Evolutionary conservation across 1,140 invertebrate species (phyloP).

Genomic region (Chironomus tepperi): DNA sequence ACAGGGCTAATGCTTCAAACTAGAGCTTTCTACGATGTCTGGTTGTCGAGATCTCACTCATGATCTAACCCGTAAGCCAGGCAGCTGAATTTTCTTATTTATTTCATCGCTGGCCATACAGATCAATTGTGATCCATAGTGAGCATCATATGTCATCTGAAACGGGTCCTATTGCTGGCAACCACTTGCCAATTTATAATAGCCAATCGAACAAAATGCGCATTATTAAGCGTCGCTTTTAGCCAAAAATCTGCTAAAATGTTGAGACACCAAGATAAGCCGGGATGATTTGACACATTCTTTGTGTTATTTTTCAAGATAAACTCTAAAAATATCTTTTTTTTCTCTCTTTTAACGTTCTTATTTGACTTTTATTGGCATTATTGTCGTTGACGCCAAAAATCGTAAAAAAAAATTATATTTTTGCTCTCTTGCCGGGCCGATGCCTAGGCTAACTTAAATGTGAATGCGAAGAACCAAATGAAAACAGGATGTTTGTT

Average conservation of each 20-base stretch:
- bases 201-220: too few relatives aligned
- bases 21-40: too few relatives aligned
- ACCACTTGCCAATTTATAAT: too few relatives aligned
- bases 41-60: too few relatives aligned
- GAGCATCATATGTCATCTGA: too few relatives aligned
- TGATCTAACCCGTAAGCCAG: too few relatives aligned
- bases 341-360: background rate
- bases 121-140: too few relatives aligned
- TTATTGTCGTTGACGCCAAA: background rate
- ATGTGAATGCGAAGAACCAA: background rate
- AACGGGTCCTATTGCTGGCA: too few relatives aligned
- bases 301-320: background rate
- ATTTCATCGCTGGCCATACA: too few relatives aligned
- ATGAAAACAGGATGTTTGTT: background rate
- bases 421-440: background rate
- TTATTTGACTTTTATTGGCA: background rate
- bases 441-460: background rate
- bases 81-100: too few relatives aligned
- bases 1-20: too few relatives aligned
- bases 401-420: slow-evolving; percentile 3
- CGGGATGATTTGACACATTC: slow-evolving; percentile 1
- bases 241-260: background rate
- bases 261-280: background rate
- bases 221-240: too few relatives aligned
- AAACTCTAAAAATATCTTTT: slow-evolving; percentile 3